Evolutionary conservation across 2,888 invertebrate genomes (phyloP), one percentile per base, ranked within the genome.

Genomic region (Rhagium mordax): DNA sequence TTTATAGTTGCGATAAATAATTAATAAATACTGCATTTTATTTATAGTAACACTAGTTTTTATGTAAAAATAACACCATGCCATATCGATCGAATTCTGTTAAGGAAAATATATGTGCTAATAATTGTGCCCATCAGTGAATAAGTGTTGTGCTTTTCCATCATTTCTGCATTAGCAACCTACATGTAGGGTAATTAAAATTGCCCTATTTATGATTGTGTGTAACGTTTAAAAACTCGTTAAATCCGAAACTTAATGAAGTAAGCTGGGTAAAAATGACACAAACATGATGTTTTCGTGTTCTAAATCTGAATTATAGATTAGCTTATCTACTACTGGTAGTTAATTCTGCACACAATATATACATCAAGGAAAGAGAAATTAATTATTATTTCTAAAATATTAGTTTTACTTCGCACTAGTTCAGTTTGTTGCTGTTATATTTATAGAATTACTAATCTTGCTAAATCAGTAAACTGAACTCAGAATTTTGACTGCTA

Each of bases 271-370:
- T 15, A 18, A 16, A 33, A 59, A 59, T 33, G 59, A 59, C 59
- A 59, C 59, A 59, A 29, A 59, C 59, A 59, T 33, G 59, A 33
- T 10, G 29, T 59, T 59, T 59, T 59, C 59, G 59, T 59, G 59
- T 59, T 59, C 59, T 33, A 13, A 59, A 59, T 59, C 59, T 59
- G 10, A 59, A 59, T 33, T 33, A 59, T 33, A 16, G 59, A 59
- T 55, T 21, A 55, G 21, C 20, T 55, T 24, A 55, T 33, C 59
- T 59, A 33, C 59, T 3, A 29, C n/a, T n/a, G n/a, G 57, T 33
- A 29, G 59, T 59, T 8, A 57, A 29, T 5, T 18, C 29, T 6
- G 59, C 59, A 59, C 59, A 59, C 59, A 59, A 59, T 59, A 55
- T 24, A 55, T 55, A 24, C 55, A 55, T 55, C 55, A 55, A 21